phyloP scores from a whole-genome alignment of 2,113 vertebrate genomes.

The Sisor rabdophorus region DNA sequence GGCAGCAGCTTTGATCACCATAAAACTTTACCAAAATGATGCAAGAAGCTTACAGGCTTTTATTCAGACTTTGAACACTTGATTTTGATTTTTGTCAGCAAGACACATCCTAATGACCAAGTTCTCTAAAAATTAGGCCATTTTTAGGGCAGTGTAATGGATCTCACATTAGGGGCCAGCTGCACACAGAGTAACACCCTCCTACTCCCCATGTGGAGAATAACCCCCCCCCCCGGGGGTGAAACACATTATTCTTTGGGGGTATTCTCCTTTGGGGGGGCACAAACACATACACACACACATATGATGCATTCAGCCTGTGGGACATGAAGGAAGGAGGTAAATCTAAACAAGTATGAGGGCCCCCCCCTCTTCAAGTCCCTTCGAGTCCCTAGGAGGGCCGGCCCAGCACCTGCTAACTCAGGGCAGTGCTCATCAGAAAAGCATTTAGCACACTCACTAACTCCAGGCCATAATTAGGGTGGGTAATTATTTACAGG shows the following conservation, averaged over 20 bases:
- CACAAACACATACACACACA: conserved; percentile 39
- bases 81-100: conserved; percentile 43
- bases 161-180: conserved; percentile 50
- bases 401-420: conserved; percentile 98
- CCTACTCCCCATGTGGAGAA: conserved; percentile 33
- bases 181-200: conserved; percentile 38
- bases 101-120: conserved; percentile 47
- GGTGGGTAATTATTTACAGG: conserved; percentile 96
- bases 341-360: conserved; percentile 69
- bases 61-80: conserved; percentile 26
- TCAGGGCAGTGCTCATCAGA: conserved; percentile 93
- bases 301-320: conserved; percentile 39
- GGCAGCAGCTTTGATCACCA: conserved; percentile 23
- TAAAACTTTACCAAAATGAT: conserved; percentile 32
- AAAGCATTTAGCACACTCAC: conserved; percentile 96
- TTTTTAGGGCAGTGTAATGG: conserved; percentile 51
- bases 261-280: conserved; percentile 42
- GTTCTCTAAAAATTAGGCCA: conserved; percentile 43
- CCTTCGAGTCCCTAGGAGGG: conserved; percentile 99
- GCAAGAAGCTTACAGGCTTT: conserved; percentile 15
- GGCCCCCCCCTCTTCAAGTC: conserved; percentile 84
- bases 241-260: conserved; percentile 50
- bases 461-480: conserved; percentile 99
- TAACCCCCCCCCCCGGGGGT: conserved; percentile 29
- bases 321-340: conserved; percentile 63